Percentiles rank a stretch among this genome's conserved stretches.
phyloP scores from a whole-genome alignment of 2,888 invertebrate species.

The Polyploca ridens region DNA sequence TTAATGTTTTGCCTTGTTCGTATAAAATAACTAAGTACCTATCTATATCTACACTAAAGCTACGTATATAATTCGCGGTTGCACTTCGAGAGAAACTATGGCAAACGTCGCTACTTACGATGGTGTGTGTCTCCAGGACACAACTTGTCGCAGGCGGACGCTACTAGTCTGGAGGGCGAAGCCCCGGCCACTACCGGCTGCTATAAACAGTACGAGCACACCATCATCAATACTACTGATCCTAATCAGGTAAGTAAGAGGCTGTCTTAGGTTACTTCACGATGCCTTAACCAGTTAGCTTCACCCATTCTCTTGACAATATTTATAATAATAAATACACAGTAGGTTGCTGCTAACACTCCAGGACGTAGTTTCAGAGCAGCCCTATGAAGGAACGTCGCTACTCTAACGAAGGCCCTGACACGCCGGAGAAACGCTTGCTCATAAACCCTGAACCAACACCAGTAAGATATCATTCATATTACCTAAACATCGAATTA shows the following conservation, averaged over 20 bases:
- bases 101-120: conserved; percentile 77
- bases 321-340: conserved; percentile 33
- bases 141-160: conserved; percentile 95
- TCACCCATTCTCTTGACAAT: conserved; percentile 24
- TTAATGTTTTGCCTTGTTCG: conserved; percentile 59
- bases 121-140: conserved; percentile 90
- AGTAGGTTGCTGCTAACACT: conserved; percentile 60
- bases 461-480: conserved; percentile 69
- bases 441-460: conserved; percentile 81
- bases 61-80: conserved; percentile 53
- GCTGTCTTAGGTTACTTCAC: conserved; percentile 22
- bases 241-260: conserved; percentile 73
- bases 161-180: conserved; percentile 92
- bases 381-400: conserved; percentile 78
- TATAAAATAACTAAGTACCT: conserved; percentile 23
- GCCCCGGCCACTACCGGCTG: conserved; percentile 90
- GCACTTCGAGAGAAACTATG: conserved; percentile 47
- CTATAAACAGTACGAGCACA: conserved; percentile 92
- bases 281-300: conserved; percentile 51
- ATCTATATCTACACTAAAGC: conserved; percentile 35
- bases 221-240: conserved; percentile 71
- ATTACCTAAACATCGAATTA: neutral
- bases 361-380: conserved; percentile 78
- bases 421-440: conserved; percentile 81
- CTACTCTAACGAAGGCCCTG: conserved; percentile 75